Conservation (phyloP, 1,140 invertebrate species). For the Drosophila persimilis region DNA sequence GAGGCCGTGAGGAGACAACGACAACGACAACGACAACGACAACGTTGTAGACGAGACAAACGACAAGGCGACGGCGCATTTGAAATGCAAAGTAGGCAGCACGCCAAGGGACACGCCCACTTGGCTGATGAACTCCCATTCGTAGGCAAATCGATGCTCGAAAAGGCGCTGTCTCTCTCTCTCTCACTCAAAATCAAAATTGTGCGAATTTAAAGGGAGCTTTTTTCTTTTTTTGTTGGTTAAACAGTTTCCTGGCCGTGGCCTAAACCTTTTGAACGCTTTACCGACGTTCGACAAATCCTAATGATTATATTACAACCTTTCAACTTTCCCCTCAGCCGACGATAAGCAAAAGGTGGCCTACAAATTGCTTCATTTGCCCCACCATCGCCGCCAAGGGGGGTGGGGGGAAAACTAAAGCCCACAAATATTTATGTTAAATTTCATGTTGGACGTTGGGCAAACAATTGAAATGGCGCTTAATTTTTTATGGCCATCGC, state of each 20-base stretch:
- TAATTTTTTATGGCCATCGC: conserved; percentile 77
- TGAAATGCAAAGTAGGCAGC: conserved; percentile 69
- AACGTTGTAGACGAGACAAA: conserved; percentile 45
- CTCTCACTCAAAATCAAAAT: too few relatives aligned
- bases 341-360: conserved; percentile 32
- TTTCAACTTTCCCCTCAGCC: neutral
- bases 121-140: conserved; percentile 6
- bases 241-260: too few relatives aligned
- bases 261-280: too few relatives aligned
- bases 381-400: conserved; percentile 28
- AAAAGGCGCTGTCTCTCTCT: too few relatives aligned
- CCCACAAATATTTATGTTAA: conserved; percentile 68
- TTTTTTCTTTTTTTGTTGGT: too few relatives aligned
- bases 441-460: conserved; percentile 61
- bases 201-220: too few relatives aligned
- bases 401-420: conserved; percentile 36
- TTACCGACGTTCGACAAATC: neutral
- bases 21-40: too few relatives aligned
- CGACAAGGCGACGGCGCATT: conserved; percentile 58
- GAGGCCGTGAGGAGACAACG: too few relatives aligned
- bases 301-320: conserved; percentile 1
- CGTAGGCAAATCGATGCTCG: conserved; percentile 3
- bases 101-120: conserved; percentile 42
- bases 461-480: conserved; percentile 74
- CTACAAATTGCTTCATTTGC: conserved; percentile 75